Evolutionary conservation across 2,113 vertebrate species (phyloP).

Genomic region (Azemiops feae): DNA sequence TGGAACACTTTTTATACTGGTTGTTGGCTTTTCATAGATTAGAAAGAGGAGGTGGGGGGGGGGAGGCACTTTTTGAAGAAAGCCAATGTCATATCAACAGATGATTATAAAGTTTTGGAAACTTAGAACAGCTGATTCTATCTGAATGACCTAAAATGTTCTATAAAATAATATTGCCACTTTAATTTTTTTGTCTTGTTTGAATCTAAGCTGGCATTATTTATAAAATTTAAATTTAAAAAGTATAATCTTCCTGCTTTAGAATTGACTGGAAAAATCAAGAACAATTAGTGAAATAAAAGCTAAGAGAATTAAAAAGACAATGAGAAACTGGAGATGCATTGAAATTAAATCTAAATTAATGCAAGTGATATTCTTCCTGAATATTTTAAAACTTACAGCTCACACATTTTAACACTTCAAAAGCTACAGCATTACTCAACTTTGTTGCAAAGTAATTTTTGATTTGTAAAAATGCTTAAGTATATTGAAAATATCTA

Average conservation of each 20-base stretch:
- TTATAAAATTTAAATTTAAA: background rate
- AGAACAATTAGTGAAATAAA: background rate
- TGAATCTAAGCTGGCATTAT: accelerated
- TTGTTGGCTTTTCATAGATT: slow-evolving; percentile 7
- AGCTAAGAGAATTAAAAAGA: slow-evolving; percentile 6
- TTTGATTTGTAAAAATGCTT: background rate
- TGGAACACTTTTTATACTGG: background rate
- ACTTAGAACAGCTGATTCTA: background rate
- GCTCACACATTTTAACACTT: background rate
- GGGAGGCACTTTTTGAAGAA: background rate
- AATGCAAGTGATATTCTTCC: background rate
- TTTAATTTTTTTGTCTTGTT: background rate
- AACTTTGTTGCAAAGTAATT: background rate
- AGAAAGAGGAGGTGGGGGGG: background rate
- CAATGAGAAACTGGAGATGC: background rate
- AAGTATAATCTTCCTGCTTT: accelerated
- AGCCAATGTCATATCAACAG: background rate
- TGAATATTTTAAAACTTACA: slow-evolving; percentile 33
- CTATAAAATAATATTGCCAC: background rate
- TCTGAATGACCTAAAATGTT: background rate
- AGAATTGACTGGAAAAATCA: background rate
- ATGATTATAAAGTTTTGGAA: background rate
- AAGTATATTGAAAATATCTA: background rate
- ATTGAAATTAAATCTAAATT: background rate
- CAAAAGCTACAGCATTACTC: accelerated